Base-by-base conservation (phyloP, 2,888 invertebrate genomes). In the Stramonita haemastoma region DNA sequence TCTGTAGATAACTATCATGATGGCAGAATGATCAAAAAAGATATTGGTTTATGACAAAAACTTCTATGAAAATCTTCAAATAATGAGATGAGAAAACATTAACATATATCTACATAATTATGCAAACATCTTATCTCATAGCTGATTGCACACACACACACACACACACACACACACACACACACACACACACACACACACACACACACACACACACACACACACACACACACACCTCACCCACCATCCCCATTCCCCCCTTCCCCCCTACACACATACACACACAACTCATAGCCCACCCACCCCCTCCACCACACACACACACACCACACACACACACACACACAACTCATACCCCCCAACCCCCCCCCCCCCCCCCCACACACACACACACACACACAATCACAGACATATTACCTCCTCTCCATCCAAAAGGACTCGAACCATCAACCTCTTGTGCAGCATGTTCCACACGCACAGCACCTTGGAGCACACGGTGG, bases 391-490 rank as follows among this genome's bases (percentile, higher is more conserved):
- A 46, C 46, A 46, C 46, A 46, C 46, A 46, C 46, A 46, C 46
- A 46, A 2, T 5, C 46, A 46, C 46, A 46, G 4, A 46, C 46
- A 46, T 8, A 46, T 46, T 46, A 77, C 89, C 46, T 89, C 86
- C 0, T 86, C 89, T 11, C 46, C 89, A 22, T 66, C 46, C 79
- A 86, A n/a, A 0, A 34, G 6, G 19, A 86, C 26, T 6, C 46
- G 86, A 73, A 85, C 66, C 89, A 89, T 26, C 46, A 84, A 56
- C 60, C 26, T 89, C 84, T 89, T 89, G 13, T 70, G 36, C 56
- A 83, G 73, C 22, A 89, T 73, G 29, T 85, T 84, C 89, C 89
- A 89, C 36, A 85, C 66, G 26, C 83, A 85, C 56, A 89, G 70
- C 70, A 84, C 66, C 15, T 66, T 89, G 56, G 32, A 32, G 26